Evolutionary conservation across 2,797 vertebrate species (phyloP).

Genomic region (Sardinella longiceps): DNA sequence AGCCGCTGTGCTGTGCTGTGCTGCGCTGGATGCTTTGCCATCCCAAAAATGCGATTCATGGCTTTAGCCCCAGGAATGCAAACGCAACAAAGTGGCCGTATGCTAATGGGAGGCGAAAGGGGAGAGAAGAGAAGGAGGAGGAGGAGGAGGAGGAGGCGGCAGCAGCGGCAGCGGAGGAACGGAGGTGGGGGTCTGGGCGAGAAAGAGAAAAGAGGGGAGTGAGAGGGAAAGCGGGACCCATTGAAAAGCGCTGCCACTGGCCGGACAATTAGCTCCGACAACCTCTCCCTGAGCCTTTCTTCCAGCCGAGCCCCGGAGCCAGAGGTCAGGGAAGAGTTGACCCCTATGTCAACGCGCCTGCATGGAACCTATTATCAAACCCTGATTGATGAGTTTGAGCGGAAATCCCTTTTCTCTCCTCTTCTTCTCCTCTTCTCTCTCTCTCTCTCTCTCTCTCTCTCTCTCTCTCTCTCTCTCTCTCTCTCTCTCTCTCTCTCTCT

Average conservation of each 20-base stretch:
- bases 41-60: constrained; percentile 34
- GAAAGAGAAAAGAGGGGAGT: constrained; percentile 63
- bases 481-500: constrained; percentile 35
- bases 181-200: constrained; percentile 31
- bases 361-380: constrained; percentile 81
- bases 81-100: constrained; percentile 54
- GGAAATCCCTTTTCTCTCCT: constrained; percentile 81
- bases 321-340: constrained; percentile 80
- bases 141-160: constrained; percentile 52
- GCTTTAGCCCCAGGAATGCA: constrained; percentile 43
- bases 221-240: constrained; percentile 63
- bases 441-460: constrained; percentile 39
- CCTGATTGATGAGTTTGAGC: constrained; percentile 84
- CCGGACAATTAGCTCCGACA: constrained; percentile 81
- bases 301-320: constrained; percentile 70
- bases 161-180: constrained; percentile 62
- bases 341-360: constrained; percentile 79
- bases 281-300: constrained; percentile 78
- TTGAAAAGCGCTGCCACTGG: constrained; percentile 79
- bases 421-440: too few relatives aligned
- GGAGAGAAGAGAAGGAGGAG: constrained; percentile 47
- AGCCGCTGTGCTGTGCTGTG: too few relatives aligned
- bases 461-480: constrained; percentile 39
- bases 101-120: constrained; percentile 48
- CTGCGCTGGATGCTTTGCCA: not conserved